Base-by-base conservation (phyloP, 2,888 invertebrate genomes). In the Xiphydria camelus region DNA sequence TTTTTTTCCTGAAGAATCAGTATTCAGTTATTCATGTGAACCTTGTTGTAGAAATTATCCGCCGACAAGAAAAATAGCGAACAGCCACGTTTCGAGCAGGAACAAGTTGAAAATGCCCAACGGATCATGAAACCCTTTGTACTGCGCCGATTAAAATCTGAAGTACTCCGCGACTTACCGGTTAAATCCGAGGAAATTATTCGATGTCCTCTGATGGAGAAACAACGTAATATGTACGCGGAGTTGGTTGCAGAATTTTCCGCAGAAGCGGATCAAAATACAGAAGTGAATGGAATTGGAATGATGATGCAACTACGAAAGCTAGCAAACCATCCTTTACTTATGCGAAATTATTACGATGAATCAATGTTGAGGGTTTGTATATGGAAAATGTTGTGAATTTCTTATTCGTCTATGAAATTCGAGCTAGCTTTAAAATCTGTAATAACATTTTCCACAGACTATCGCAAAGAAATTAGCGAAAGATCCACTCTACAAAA, bases 41-140 rank as follows among this genome's bases (percentile, higher is more conserved):
- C 15, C 12, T 29, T 4, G 41, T 64, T 63, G 14, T 51, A 78
- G 83, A 84, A 84, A 80, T 38, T 64, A 2, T 68, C 79, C 10
- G 61, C 64, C 29, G 80, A 81, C 9, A 76, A 73, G 12, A 75
- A 73, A 2, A 76, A 76, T 0, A 82, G 82, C 6, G 84, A 86
- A 5, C 83, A 84, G 14, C 87, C 89, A 0, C 77, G 86, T n/a
- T 97, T 94, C 76, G 96, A 95, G 70, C 84, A 86, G 67, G 88
- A 91, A 44, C 91, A 94, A 74, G 90, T 98, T 31, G 86, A 86
- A 9, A 91, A 95, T 65, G 97, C 97, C 0, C 96, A 97, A 71
- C 82, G 88, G 37, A 96, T 98, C 57, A 94, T 98, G 90, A 91
- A 90, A 72, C 98, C 98, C 0, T 98, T 98, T 73, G 86, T 97